A percentile compares a stretch with the other conserved stretches of the same genome.
Conservation (phyloP, 92 coral and sea anemone species). For the Nematostella vectensis region DNA sequence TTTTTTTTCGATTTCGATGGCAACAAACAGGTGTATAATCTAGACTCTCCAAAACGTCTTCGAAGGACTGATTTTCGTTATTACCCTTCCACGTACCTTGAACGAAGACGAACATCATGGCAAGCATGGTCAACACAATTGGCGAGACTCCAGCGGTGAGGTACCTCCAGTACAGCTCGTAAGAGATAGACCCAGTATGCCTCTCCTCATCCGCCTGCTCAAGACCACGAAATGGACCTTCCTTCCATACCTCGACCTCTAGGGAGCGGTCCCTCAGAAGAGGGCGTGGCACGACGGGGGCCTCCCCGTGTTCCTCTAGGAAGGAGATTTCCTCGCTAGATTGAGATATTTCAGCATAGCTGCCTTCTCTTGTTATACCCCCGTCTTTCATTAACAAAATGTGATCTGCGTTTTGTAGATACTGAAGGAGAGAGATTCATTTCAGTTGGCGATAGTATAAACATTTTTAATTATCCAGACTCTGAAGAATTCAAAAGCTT, state of each 20-base stretch:
- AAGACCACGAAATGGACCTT: conserved; percentile 20
- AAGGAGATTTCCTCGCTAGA: conserved; percentile 36
- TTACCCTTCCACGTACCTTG: conserved; percentile 32
- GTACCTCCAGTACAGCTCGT: conserved; percentile 48
- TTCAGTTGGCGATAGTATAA: background rate
- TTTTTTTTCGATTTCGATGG: too few species aligned
- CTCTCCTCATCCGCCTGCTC: conserved; percentile 53
- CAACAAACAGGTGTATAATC: too few species aligned
- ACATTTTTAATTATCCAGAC: too few species aligned
- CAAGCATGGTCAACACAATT: conserved; percentile 13
- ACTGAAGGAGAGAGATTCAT: conserved; percentile 3
- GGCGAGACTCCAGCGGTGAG: conserved; percentile 42
- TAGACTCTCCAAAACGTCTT: too few species aligned
- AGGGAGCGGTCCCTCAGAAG: conserved; percentile 26
- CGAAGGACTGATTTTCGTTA: background rate
- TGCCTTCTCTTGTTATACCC: conserved; percentile 29
- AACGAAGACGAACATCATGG: conserved; percentile 27
- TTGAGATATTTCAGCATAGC: conserved; percentile 23
- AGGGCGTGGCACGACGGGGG: conserved; percentile 12
- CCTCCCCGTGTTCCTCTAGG: conserved; percentile 16
- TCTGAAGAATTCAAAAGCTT: too few species aligned
- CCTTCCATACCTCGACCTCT: conserved; percentile 29
- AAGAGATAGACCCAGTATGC: conserved; percentile 33
- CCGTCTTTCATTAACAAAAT: conserved; percentile 54
- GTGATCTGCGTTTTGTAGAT: conserved; percentile 44